Conservation (phyloP, 2,113 vertebrate genomes). For the Chloroceryle aenea region DNA sequence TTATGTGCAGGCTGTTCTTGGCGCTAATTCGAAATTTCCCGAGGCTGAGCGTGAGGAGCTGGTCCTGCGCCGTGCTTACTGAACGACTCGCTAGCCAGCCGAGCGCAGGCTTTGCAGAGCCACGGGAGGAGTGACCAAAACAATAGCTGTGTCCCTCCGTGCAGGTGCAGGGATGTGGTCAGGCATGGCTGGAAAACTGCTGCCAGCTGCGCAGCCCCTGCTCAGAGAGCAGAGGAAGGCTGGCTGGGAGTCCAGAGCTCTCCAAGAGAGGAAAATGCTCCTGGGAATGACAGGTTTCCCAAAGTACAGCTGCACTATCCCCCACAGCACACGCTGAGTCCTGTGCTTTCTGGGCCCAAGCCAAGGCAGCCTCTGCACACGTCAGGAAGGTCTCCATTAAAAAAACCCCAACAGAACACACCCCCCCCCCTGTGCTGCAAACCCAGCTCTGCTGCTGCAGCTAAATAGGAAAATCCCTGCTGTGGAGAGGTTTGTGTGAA, state of each 20-base stretch:
- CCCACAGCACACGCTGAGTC: fast-evolving
- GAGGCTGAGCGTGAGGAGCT: slow-evolving; percentile 31
- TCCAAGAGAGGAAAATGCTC: neutral
- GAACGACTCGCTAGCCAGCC: neutral
- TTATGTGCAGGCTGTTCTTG: slow-evolving; percentile 58
- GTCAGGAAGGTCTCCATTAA: neutral
- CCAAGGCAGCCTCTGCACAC: neutral
- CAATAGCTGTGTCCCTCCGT: neutral
- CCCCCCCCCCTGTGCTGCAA: neutral
- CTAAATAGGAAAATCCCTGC: slow-evolving; percentile 2
- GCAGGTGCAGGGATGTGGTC: fast-evolving
- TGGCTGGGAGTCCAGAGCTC: neutral
- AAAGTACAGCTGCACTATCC: neutral
- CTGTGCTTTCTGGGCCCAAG: neutral
- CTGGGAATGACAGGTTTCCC: neutral
- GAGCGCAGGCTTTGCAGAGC: neutral
- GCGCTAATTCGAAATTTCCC: slow-evolving; percentile 34
- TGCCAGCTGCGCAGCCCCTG: neutral
- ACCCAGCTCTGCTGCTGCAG: neutral
- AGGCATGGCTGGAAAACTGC: neutral
- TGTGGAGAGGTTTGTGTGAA: neutral
- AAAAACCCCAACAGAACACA: neutral
- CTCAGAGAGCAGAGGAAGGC: neutral
- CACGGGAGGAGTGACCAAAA: neutral
- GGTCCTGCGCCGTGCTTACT: neutral